Conservation (phyloP, 2,113 vertebrate species). For the Dasyprocta punctata region DNA sequence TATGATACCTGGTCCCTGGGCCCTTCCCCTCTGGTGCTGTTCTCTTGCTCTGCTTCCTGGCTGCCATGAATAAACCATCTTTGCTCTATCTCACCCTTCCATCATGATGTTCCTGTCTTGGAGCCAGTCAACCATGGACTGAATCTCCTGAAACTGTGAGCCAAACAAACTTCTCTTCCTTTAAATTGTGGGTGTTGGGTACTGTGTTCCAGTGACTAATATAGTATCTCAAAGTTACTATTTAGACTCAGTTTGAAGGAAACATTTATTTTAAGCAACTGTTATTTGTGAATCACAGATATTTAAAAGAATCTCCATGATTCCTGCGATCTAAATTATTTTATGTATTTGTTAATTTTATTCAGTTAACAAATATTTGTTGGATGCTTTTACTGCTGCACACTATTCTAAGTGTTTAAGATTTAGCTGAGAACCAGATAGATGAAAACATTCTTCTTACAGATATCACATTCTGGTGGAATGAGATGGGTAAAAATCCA, state of each 20-base stretch:
- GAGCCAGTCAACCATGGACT: too few species aligned
- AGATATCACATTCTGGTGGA: neutral
- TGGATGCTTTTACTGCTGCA: neutral
- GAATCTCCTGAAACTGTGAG: too few species aligned
- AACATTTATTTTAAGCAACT: neutral
- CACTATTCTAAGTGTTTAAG: neutral
- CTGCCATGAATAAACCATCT: too few species aligned
- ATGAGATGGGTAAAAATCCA: neutral
- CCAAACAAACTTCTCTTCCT: too few species aligned
- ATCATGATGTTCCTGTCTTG: too few species aligned
- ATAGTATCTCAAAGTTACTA: neutral
- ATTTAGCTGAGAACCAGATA: neutral
- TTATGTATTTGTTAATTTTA: neutral
- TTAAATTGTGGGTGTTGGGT: too few species aligned
- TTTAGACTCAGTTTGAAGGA: neutral
- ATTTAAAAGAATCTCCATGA: neutral
- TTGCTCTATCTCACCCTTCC: too few species aligned
- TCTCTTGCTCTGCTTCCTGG: too few species aligned
- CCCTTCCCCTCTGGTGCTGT: neutral
- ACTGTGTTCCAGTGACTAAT: too few species aligned
- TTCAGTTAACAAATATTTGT: neutral
- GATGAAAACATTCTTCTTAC: neutral
- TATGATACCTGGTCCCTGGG: neutral
- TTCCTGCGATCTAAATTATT: neutral
- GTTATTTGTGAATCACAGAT: neutral